Conservation (phyloP, 2,797 vertebrate species). For the Percopsis omiscomaycus region DNA sequence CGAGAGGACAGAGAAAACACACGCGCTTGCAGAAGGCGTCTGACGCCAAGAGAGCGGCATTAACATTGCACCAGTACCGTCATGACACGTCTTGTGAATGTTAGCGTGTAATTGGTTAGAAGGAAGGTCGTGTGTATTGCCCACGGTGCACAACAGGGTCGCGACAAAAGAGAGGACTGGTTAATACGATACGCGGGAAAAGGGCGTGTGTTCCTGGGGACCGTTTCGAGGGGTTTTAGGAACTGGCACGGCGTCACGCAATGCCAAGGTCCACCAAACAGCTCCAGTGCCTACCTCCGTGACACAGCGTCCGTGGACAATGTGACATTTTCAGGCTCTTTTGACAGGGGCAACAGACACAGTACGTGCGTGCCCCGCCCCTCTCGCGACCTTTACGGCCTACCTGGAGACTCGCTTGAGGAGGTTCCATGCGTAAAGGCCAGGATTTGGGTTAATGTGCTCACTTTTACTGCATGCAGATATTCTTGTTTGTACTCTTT, state of each 20-base stretch:
- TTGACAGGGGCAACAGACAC: constrained; percentile 47
- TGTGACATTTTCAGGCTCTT: constrained; percentile 76
- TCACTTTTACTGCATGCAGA: constrained; percentile 31
- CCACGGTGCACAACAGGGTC: constrained; percentile 41
- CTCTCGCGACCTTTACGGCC: constrained; percentile 57
- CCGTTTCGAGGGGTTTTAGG: constrained; percentile 53
- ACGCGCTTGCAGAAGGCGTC: constrained; percentile 52
- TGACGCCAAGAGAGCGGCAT: constrained; percentile 47
- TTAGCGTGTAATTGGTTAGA: constrained; percentile 69
- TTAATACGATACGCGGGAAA: constrained; percentile 69
- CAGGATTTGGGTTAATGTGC: constrained; percentile 45
- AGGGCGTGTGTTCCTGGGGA: constrained; percentile 65
- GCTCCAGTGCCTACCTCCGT: constrained; percentile 56
- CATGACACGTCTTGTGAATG: constrained; percentile 64
- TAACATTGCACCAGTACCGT: constrained; percentile 52
- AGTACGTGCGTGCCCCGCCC: constrained; percentile 35
- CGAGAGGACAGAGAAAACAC: constrained; percentile 57
- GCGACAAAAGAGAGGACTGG: constrained; percentile 39
- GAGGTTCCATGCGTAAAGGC: constrained; percentile 53
- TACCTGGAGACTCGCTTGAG: constrained; percentile 38
- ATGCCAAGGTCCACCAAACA: constrained; percentile 58
- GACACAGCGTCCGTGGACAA: constrained; percentile 71
- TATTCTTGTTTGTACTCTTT: constrained; percentile 26
- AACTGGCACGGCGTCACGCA: constrained; percentile 63
- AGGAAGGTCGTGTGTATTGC: constrained; percentile 33